phyloP scores from a whole-genome alignment of 2,113 vertebrate species.

The Elephantulus edwardii region DNA sequence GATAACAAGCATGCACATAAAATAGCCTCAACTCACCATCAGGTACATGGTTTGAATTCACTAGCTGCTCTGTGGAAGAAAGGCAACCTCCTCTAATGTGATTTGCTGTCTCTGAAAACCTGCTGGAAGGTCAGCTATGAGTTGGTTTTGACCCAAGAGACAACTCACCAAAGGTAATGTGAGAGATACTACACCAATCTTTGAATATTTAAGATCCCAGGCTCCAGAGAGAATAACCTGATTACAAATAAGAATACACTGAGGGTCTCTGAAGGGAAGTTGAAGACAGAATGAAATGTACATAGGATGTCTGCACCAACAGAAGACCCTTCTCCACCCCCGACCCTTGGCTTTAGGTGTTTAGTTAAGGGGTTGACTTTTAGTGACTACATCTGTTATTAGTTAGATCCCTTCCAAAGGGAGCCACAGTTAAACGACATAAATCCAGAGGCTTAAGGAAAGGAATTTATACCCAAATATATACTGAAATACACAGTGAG shows the following conservation, averaged over 20 bases:
- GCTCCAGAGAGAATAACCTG: constrained; percentile 4
- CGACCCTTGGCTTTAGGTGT: not conserved
- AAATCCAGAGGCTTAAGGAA: not conserved
- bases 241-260: not conserved
- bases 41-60: no score
- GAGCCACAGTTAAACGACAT: constrained; percentile 34
- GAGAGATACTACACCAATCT: not conserved
- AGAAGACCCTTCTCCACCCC: not conserved
- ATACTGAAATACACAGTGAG: constrained; percentile 24
- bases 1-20: not conserved
- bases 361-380: not conserved
- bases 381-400: not conserved
- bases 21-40: not conserved
- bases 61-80: no score
- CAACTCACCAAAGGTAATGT: not conserved
- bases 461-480: constrained; percentile 28
- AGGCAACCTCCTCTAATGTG: no score
- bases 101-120: no score
- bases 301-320: not conserved
- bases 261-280: not conserved
- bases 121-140: no score
- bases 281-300: not conserved
- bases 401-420: not conserved
- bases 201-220: not conserved
- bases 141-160: no score